Evolutionary conservation across 2,888 invertebrate species (phyloP).

Genomic region (Lasioglossum vierecki): DNA sequence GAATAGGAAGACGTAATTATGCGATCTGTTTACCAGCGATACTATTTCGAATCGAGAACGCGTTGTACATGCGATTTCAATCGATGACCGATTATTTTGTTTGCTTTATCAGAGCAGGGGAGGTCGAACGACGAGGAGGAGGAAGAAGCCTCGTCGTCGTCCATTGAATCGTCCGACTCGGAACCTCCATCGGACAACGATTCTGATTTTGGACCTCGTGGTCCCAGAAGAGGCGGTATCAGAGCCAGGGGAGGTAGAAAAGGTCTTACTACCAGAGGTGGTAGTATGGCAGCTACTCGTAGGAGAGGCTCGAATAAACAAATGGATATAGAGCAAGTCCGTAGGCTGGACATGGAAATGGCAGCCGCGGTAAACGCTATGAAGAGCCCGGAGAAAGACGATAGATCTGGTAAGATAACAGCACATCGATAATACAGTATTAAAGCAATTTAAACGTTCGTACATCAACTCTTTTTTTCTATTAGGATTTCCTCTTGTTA

Average conservation of each 20-base stretch:
- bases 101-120: conserved; percentile 33
- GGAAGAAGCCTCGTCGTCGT: conserved; percentile 71
- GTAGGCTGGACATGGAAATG: conserved; percentile 82
- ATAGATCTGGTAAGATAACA: conserved; percentile 70
- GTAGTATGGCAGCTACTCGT: conserved; percentile 75
- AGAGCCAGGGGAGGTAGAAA: conserved; percentile 81
- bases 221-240: conserved; percentile 75
- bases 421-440: neutral
- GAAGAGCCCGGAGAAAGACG: conserved; percentile 81
- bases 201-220: conserved; percentile 80
- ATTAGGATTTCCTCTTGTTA: conserved; percentile 64
- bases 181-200: conserved; percentile 81
- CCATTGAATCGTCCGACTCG: conserved; percentile 79
- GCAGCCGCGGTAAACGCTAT: conserved; percentile 83
- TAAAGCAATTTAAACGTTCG: neutral
- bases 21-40: neutral
- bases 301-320: conserved; percentile 80
- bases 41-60: neutral
- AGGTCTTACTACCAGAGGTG: conserved; percentile 81
- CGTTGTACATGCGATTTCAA: neutral
- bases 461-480: neutral
- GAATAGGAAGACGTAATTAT: conserved; percentile 59
- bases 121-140: conserved; percentile 72
- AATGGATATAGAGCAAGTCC: conserved; percentile 80
- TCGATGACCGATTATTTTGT: neutral